Evolutionary conservation across 2,888 invertebrate species (phyloP).

Genomic region (Antheraea assamensis): DNA sequence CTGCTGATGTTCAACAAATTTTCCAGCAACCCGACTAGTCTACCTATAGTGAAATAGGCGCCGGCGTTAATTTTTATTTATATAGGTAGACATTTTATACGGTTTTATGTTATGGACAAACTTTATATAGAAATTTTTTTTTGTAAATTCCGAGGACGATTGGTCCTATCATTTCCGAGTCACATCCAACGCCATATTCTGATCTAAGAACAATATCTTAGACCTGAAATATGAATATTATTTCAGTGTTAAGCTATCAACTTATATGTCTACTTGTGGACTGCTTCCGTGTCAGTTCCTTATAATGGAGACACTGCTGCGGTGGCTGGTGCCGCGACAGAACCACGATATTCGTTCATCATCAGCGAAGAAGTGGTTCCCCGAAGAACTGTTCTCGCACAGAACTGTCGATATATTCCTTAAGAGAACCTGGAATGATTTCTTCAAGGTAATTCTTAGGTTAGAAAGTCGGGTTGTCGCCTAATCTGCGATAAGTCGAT

Average conservation of each 20-base stretch:
- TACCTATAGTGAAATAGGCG: too few species aligned
- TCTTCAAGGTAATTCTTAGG: constrained; percentile 46
- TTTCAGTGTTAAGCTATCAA: constrained; percentile 49
- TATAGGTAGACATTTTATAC: too few species aligned
- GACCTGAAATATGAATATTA: background rate
- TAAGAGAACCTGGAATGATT: constrained; percentile 53
- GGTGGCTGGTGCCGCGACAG: constrained; percentile 62
- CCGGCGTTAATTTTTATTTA: too few species aligned
- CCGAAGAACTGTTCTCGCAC: constrained; percentile 35
- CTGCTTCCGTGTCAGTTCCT: constrained; percentile 55
- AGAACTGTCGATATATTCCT: constrained; percentile 51
- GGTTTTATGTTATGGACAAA: too few species aligned
- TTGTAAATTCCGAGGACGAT: too few species aligned
- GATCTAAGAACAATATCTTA: background rate
- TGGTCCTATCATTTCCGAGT: too few species aligned
- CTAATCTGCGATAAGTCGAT: too few species aligned
- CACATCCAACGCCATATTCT: too few species aligned
- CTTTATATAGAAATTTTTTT: too few species aligned
- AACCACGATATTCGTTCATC: constrained; percentile 38
- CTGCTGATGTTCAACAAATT: too few species aligned
- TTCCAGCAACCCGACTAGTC: too few species aligned
- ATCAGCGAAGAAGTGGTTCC: constrained; percentile 59
- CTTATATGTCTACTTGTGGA: constrained; percentile 46
- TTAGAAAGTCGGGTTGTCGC: background rate
- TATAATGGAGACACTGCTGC: constrained; percentile 57